Evolutionary conservation across 2,888 invertebrate species (phyloP).

Genomic region (Mythimna impura): DNA sequence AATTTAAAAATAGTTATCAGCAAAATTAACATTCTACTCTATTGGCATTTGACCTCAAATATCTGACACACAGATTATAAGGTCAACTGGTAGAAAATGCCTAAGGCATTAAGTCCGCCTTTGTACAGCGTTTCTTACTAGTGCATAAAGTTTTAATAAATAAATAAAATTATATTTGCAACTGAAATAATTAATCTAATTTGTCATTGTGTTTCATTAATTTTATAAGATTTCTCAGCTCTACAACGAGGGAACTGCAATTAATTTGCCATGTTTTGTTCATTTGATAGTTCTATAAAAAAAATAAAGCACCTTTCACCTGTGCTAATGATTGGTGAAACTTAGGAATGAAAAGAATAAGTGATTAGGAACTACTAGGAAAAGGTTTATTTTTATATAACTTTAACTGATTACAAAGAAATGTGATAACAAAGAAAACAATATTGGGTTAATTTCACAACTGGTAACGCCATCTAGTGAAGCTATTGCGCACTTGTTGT

Average conservation of each 20-base stretch:
- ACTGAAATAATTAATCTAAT: slow-evolving; percentile 17
- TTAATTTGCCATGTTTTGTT: neutral
- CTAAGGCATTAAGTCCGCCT: too few species aligned
- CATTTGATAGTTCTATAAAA: neutral
- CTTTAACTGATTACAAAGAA: slow-evolving; percentile 18
- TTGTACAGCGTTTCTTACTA: too few species aligned
- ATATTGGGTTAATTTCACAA: neutral
- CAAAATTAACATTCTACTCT: slow-evolving; percentile 12
- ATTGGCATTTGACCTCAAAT: slow-evolving; percentile 48
- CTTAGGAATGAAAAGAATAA: neutral
- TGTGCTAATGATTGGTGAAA: too few species aligned
- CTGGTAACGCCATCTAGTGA: slow-evolving; percentile 39
- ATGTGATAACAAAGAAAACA: slow-evolving; percentile 25
- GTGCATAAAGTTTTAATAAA: too few species aligned
- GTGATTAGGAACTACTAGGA: neutral
- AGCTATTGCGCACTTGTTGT: neutral
- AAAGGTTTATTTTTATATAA: neutral
- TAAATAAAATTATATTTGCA: slow-evolving; percentile 1
- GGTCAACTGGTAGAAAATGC: too few species aligned
- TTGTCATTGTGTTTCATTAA: neutral
- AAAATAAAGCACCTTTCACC: neutral
- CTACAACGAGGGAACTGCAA: neutral
- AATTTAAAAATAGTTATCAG: slow-evolving; percentile 21
- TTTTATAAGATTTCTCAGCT: neutral
- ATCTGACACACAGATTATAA: slow-evolving; percentile 39